Evolutionary conservation across 2,888 invertebrate species (phyloP), one percentile per base, ranked within the genome.

Genomic region (Icerya purchasi): DNA sequence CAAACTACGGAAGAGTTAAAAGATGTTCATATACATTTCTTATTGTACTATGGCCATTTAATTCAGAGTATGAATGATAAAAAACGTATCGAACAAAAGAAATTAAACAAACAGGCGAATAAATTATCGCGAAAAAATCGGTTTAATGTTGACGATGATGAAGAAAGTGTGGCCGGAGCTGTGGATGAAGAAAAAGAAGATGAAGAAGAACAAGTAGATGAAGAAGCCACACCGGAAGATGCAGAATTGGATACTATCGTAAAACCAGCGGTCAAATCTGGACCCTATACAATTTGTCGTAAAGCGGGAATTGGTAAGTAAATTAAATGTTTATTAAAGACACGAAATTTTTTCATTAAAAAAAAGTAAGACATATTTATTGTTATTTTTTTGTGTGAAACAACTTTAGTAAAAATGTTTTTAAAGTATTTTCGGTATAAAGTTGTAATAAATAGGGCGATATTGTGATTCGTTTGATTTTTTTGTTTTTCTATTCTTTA

Each of bases 1-100:
- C 86, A 90, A 69, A 86, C 86, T 0, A 78, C 85, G 10, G 96
- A 97, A 70, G 94, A 96, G 70, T 72, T 97, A 0, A 84, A 86
- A 61, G 98, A 98, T 68, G 85, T 91, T 1, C 91, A 90, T 72
- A 83, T 86, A 65, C 92, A 96, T 69, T 97, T 97, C 71, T 78
- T 89, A 64, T 74, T 97, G 20, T 91, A 96, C 72, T 96, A 97
- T 70, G 85, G 88, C 0, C 80, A 81, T 57, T 87, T 90, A 57
- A 75, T 90, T 64, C 83, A 85, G 0, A 58, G 60, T 23, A 63
- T 91, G 89, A 87, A 88, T 67, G 83, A 82, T 23, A 58, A 50
- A 57, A 76, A 82, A 14, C 74, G 79, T 1, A 72, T 73, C 10
- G 86, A 84, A 66, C 82, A 84, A 67, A 77, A 72, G 66, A 84